Evolutionary conservation across 2,797 vertebrate species (phyloP).

Genomic region (Pogoniulus pusillus): DNA sequence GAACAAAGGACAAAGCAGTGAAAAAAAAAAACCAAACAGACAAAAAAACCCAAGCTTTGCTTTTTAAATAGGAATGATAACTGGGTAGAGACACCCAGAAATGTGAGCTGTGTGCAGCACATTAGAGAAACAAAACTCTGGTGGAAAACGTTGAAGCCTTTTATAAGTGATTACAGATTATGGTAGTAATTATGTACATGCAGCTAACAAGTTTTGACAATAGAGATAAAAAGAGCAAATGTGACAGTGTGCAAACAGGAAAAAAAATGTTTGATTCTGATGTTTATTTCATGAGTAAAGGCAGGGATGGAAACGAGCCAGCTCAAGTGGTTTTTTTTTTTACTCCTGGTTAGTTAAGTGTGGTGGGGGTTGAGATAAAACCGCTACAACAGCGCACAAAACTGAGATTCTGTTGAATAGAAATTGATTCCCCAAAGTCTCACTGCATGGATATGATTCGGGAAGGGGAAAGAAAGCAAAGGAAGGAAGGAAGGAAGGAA

Average conservation of each 20-base stretch:
- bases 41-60: background rate
- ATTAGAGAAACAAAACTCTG: background rate
- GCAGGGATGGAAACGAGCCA: background rate
- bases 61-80: background rate
- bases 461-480: too few species aligned
- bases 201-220: background rate
- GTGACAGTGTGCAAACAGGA: background rate
- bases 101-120: background rate
- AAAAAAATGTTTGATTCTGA: background rate
- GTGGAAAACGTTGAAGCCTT: background rate
- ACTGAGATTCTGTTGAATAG: background rate
- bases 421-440: background rate
- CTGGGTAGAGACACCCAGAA: background rate
- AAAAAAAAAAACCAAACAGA: too few species aligned
- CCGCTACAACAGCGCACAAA: background rate
- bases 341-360: background rate
- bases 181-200: background rate
- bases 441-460: background rate
- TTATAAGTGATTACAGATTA: background rate
- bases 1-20: constrained; percentile 25
- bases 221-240: background rate
- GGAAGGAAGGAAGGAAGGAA: too few species aligned
- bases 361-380: too few species aligned
- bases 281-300: background rate
- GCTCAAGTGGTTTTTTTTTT: background rate